Base-by-base conservation (phyloP, 2,888 invertebrate species). In the Piscicola geometra region DNA sequence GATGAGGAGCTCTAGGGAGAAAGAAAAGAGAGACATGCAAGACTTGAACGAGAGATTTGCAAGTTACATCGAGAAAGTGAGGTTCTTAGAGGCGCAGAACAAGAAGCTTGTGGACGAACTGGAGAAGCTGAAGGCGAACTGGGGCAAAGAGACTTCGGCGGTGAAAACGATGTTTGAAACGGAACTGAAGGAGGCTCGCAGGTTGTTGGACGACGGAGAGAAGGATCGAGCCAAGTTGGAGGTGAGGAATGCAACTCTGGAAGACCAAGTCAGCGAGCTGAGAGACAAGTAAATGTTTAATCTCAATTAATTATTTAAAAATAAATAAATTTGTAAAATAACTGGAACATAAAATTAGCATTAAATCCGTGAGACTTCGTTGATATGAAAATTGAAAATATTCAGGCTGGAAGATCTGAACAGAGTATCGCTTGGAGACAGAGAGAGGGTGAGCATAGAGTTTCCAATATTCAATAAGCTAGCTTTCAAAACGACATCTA, bases 11-110 rank as follows among this genome's bases (percentile, higher is more conserved):
- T 81, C 81, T 69, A 82, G 88, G 60, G 87, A 86, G 78, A 83
- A 82, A 78, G 88, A 88, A 81, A 88, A 88, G 85, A 86, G 86
- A 80, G 87, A 88, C 80, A 84, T 88, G 84, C 85, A 85, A 81
- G 87, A 87, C 78, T 81, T 88, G 79, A 88, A 88, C 82, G 87
- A 88, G 81, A 82, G 87, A 71, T 86, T 88, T 76, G 88, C 87
- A 77, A 84, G 82, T 81, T 88, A 87, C 82, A 88, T 88, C 78
- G 87, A 88, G 83, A 86, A 87, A 82, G 79, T 81, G 1, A 81
- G 86, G 71, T 86, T 86, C 78, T 80, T 86, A 73, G 86, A 86
- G 78, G 86, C 85, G 25, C 86, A 86, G 81, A 86, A 86, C 81
- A 80, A 82, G 71, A 84, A 85, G 79, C 79, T 86, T 67, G 85